Conservation (phyloP, 2,113 vertebrate genomes). For the Microcebus ravelobensis region DNA sequence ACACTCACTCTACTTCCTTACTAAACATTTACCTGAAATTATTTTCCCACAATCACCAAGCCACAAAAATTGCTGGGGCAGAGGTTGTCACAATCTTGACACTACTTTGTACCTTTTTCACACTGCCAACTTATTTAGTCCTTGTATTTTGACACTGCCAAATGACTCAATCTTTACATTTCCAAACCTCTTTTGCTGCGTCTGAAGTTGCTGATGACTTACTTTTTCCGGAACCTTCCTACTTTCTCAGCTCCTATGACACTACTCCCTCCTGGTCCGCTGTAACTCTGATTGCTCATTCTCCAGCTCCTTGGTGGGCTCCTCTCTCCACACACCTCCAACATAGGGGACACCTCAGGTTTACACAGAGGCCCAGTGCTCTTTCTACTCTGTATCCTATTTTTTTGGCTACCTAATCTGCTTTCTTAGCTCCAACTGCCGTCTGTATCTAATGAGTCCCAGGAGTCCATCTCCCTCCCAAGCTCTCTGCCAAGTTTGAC, state of each 20-base stretch:
- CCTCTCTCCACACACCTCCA: neutral
- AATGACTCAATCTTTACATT: neutral
- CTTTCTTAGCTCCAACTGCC: neutral
- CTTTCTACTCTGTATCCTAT: neutral
- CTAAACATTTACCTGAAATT: neutral
- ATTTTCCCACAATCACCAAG: neutral
- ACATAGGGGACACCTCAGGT: neutral
- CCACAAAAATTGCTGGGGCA: fast-evolving
- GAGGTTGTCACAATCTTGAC: neutral
- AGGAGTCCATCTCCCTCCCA: neutral
- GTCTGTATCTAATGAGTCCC: neutral
- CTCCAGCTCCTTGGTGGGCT: neutral
- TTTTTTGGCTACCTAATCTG: neutral
- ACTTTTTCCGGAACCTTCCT: too few relatives aligned
- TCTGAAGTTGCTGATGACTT: neutral
- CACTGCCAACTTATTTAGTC: neutral
- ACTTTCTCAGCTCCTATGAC: neutral
- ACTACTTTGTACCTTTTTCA: neutral
- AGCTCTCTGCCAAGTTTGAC: neutral
- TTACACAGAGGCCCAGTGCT: neutral
- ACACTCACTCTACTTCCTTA: neutral
- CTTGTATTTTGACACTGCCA: neutral
- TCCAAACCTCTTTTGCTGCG: neutral
- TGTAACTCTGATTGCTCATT: too few relatives aligned
- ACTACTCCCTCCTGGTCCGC: neutral